These are phyloP conservation scores for Grus americana DNA, from an alignment of 2,113 vertebrate genomes.

Conservation along the genomic window DNA sequence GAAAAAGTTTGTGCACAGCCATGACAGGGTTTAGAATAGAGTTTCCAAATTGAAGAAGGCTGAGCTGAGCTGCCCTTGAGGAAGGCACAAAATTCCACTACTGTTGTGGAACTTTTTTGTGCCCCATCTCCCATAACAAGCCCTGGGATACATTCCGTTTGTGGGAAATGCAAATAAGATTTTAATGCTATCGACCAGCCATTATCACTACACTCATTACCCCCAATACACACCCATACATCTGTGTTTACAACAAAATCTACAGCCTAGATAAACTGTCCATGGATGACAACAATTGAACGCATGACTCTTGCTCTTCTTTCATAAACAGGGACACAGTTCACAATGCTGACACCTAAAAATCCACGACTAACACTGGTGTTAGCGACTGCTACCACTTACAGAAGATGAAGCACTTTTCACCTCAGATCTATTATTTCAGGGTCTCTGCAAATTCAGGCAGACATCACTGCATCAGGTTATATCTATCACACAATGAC, in stretches of 20 bases:
- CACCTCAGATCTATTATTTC: not conserved
- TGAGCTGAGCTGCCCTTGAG: not conserved
- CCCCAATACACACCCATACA: not conserved
- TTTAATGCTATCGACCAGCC: no score
- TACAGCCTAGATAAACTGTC: not conserved
- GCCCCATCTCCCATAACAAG: not conserved
- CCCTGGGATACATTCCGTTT: not conserved
- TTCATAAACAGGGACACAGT: not conserved
- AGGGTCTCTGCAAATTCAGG: not conserved
- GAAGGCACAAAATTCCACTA: not conserved
- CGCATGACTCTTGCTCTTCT: not conserved
- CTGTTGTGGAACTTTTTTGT: not conserved
- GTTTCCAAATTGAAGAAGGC: not conserved
- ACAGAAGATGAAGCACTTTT: not conserved
- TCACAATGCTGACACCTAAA: not conserved
- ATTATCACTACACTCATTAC: not conserved
- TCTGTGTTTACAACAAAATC: not conserved
- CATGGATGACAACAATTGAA: not conserved
- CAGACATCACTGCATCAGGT: not conserved
- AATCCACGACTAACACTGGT: not conserved
- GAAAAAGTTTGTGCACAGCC: not conserved
- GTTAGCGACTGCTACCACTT: not conserved
- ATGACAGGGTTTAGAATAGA: not conserved
- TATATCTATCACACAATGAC: not conserved
- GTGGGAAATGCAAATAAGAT: not conserved